phyloP scores from a whole-genome alignment of 2,888 invertebrate species.

The Biston betularia region DNA sequence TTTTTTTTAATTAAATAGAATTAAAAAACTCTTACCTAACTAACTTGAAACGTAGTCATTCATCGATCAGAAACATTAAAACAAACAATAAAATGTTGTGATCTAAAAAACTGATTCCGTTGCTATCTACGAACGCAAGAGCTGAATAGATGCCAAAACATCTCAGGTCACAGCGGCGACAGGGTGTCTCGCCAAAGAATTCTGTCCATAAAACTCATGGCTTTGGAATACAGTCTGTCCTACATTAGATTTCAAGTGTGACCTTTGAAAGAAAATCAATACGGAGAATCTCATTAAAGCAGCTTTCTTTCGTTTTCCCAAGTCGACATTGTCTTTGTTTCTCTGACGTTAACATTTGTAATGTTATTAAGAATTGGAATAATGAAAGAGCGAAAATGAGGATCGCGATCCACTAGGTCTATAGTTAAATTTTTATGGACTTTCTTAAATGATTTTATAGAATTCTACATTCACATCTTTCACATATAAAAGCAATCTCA shows the following conservation, averaged over 20 bases:
- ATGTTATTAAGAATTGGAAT: constrained; percentile 10
- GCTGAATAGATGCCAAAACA: constrained; percentile 49
- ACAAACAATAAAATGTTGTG: constrained; percentile 16
- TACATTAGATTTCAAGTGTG: constrained; percentile 27
- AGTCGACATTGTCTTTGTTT: constrained; percentile 18
- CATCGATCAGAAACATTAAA: not conserved
- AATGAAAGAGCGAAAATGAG: constrained; percentile 11
- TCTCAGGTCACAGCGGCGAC: constrained; percentile 51
- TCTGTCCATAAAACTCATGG: constrained; percentile 30
- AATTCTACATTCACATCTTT: not conserved
- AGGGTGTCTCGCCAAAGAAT: constrained; percentile 52
- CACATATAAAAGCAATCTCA: not conserved
- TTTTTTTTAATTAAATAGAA: too few relatives aligned
- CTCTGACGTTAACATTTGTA: constrained; percentile 14
- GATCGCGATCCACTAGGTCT: not conserved
- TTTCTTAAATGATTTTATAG: not conserved
- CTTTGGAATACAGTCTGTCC: constrained; percentile 21
- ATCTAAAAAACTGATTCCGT: constrained; percentile 21
- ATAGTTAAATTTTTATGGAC: not conserved
- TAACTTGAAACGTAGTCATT: not conserved
- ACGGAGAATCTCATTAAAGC: constrained; percentile 26
- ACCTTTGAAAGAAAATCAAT: constrained; percentile 35
- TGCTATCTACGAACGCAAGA: constrained; percentile 25
- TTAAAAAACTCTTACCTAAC: too few relatives aligned
- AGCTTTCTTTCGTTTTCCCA: constrained; percentile 23